phyloP scores from a whole-genome alignment of 2,113 vertebrate species.

The Pelecanoides urinatrix region DNA sequence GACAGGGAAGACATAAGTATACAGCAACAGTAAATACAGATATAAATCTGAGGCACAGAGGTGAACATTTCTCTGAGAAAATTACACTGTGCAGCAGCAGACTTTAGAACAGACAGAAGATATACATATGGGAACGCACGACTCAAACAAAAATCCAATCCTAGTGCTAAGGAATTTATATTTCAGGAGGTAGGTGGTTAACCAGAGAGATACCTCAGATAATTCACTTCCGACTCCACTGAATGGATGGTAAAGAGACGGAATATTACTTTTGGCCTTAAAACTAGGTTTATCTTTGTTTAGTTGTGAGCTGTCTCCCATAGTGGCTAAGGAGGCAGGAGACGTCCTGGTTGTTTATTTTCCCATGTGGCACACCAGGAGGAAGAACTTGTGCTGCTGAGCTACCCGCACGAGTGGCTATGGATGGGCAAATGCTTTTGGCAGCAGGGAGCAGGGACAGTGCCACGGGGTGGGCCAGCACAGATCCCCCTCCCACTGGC shows the following conservation, averaged over 20 bases:
- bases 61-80: background rate
- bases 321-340: background rate
- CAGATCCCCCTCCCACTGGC: background rate
- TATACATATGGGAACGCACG: background rate
- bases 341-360: background rate
- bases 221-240: background rate
- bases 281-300: background rate
- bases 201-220: background rate
- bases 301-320: background rate
- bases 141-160: slow-evolving; percentile 3
- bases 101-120: slow-evolving; percentile 34
- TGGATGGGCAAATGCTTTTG: background rate
- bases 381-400: background rate
- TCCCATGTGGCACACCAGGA: background rate
- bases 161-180: background rate
- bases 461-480: background rate
- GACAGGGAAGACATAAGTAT: background rate
- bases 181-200: background rate
- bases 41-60: slow-evolving; percentile 4
- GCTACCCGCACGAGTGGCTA: fast-evolving
- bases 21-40: background rate
- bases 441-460: background rate
- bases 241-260: background rate
- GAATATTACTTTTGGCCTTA: background rate
- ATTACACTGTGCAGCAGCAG: background rate